Conservation (phyloP, 2,797 vertebrate genomes). For the Myiothlypis coronata region DNA sequence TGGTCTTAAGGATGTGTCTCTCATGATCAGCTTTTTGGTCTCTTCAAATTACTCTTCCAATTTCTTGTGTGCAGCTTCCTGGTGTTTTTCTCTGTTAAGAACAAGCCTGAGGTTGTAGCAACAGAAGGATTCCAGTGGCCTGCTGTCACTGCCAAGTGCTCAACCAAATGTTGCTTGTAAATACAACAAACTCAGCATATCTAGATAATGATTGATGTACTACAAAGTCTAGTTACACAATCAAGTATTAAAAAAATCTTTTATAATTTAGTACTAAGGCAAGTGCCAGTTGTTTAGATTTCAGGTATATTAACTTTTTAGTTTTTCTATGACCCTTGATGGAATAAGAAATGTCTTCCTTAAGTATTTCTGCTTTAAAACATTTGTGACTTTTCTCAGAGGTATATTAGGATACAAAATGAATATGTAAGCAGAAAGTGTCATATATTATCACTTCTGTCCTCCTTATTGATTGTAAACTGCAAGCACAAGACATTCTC, state of each 20-base stretch:
- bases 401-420: conserved; percentile 2
- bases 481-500: conserved; percentile 41
- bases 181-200: neutral
- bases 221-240: neutral
- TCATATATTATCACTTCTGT: conserved; percentile 18
- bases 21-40: neutral
- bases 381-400: neutral
- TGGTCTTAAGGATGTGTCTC: neutral
- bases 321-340: neutral
- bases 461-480: conserved; percentile 20
- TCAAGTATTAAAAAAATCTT: neutral
- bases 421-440: neutral
- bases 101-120: neutral
- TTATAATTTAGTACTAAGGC: neutral
- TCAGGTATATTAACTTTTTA: neutral
- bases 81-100: neutral
- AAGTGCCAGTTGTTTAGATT: neutral
- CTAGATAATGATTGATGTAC: neutral
- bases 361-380: neutral
- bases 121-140: neutral
- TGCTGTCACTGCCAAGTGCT: neutral
- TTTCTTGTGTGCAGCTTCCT: neutral
- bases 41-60: neutral
- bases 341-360: neutral
- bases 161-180: neutral